Conservation (phyloP, 2,888 invertebrate species). For the Tribolium freemani region DNA sequence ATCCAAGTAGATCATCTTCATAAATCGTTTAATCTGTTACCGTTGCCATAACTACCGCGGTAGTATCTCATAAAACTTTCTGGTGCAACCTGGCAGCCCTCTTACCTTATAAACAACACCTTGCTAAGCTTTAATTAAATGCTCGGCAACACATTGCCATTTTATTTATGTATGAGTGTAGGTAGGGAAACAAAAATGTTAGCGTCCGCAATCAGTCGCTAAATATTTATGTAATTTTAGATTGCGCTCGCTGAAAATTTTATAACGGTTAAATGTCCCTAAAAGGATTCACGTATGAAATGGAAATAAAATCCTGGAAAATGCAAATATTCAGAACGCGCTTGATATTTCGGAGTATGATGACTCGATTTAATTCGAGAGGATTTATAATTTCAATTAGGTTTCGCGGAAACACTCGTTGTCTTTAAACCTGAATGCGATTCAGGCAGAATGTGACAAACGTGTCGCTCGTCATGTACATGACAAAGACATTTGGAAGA, state of each 20-base stretch:
- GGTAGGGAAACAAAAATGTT: background rate
- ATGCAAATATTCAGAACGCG: slow-evolving; percentile 3
- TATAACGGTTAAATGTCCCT: background rate
- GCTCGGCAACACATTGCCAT: slow-evolving; percentile 29
- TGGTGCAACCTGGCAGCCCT: slow-evolving; percentile 28
- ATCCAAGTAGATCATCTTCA: slow-evolving; percentile 23
- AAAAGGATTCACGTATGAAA: slow-evolving; percentile 3
- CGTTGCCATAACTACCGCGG: slow-evolving; percentile 29
- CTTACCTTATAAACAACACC: slow-evolving; percentile 31
- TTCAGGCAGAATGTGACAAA: background rate
- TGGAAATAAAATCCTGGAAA: slow-evolving; percentile 7
- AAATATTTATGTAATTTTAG: slow-evolving; percentile 10
- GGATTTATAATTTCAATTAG: slow-evolving; percentile 19
- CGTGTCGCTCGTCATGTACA: background rate
- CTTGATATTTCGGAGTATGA: slow-evolving; percentile 3
- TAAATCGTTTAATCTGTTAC: slow-evolving; percentile 30
- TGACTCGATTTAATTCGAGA: slow-evolving; percentile 6
- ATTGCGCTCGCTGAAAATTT: slow-evolving; percentile 1
- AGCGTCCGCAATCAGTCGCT: background rate
- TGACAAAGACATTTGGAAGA: slow-evolving; percentile 8
- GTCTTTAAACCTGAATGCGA: background rate
- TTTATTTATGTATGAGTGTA: slow-evolving; percentile 17
- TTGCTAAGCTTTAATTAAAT: slow-evolving; percentile 48
- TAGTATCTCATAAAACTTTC: slow-evolving; percentile 36
- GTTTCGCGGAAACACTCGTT: background rate